phyloP scores from a whole-genome alignment of 2,113 vertebrate species.

The Lepidothrix coronata region DNA sequence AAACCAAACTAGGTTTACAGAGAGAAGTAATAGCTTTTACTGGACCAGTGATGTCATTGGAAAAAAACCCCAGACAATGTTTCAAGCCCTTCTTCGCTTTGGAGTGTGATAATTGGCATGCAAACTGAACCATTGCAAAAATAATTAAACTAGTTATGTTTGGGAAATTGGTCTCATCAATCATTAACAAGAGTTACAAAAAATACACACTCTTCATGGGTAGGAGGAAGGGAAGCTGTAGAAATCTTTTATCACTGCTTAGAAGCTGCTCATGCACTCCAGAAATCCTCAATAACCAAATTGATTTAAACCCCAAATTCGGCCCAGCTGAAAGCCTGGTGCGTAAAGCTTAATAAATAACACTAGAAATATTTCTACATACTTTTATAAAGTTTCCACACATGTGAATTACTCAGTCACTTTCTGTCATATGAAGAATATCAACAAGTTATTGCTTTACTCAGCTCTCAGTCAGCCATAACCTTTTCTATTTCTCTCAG shows the following conservation, averaged over 20 bases:
- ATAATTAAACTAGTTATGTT: slow-evolving; percentile 1
- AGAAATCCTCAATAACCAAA: background rate
- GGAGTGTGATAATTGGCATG: background rate
- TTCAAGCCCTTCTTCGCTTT: background rate
- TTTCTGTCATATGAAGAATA: background rate
- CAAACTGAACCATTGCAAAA: slow-evolving; percentile 11
- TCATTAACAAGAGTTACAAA: background rate
- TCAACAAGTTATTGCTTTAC: background rate
- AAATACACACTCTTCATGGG: background rate
- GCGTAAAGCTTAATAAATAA: background rate
- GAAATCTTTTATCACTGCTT: background rate
- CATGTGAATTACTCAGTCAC: background rate
- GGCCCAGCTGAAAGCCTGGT: background rate
- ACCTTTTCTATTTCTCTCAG: background rate
- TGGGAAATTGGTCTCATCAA: background rate
- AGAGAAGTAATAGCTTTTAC: background rate
- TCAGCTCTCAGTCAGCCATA: background rate
- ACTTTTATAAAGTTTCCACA: background rate
- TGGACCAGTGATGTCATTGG: background rate
- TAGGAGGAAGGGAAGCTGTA: background rate
- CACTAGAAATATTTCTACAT: background rate
- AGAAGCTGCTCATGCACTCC: background rate
- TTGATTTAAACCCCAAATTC: background rate
- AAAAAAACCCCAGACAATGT: background rate
- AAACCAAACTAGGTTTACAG: background rate